phyloP scores from a whole-genome alignment of 2,888 invertebrate species.

The Opisthograptis luteolata region DNA sequence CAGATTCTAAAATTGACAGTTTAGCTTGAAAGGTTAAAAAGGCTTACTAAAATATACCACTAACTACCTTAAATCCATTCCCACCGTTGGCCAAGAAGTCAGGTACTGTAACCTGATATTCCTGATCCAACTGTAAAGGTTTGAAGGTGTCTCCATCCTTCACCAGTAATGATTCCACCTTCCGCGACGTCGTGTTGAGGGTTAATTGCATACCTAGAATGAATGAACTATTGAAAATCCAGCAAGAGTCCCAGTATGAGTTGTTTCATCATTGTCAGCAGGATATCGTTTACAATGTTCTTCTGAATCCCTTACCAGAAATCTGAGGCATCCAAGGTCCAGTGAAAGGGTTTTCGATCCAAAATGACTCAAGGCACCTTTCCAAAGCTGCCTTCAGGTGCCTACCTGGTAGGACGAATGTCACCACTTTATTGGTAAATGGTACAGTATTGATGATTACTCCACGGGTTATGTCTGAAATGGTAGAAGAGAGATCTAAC shows the following conservation, averaged over 20 bases:
- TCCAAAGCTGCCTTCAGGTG: slow-evolving; percentile 85
- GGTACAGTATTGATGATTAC: slow-evolving; percentile 82
- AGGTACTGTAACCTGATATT: slow-evolving; percentile 85
- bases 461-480: slow-evolving; percentile 88
- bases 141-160: slow-evolving; percentile 82
- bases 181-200: slow-evolving; percentile 83
- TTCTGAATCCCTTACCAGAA: slow-evolving; percentile 75
- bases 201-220: slow-evolving; percentile 81
- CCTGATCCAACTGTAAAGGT: slow-evolving; percentile 77
- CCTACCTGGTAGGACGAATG: slow-evolving; percentile 86
- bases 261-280: too few relatives aligned
- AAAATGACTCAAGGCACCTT: slow-evolving; percentile 60
- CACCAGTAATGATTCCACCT: slow-evolving; percentile 77
- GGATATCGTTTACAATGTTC: too few relatives aligned
- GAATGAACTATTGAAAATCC: too few relatives aligned
- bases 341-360: slow-evolving; percentile 53
- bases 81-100: slow-evolving; percentile 86
- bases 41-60: too few relatives aligned
- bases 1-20: slow-evolving; percentile 35
- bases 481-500: slow-evolving; percentile 7
- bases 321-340: slow-evolving; percentile 82
- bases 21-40: too few relatives aligned
- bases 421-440: slow-evolving; percentile 88
- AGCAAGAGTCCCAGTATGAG: too few relatives aligned
- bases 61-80: slow-evolving; percentile 84